Evolutionary conservation across 2,797 vertebrate species (phyloP).

Genomic region (Sebastes vulpes): DNA sequence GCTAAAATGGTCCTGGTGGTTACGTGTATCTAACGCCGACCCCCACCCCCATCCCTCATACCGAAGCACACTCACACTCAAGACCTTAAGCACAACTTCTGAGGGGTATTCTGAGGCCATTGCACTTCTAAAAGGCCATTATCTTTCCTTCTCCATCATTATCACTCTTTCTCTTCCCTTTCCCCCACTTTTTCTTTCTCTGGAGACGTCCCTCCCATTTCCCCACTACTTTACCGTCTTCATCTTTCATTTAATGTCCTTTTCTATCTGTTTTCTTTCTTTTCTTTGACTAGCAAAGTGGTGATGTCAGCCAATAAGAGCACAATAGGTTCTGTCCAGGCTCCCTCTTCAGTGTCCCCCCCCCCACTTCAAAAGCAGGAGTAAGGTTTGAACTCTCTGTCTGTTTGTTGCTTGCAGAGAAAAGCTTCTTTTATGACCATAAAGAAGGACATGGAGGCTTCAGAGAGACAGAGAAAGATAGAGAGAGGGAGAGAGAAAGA

Average conservation of each 20-base stretch:
- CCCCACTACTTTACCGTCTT: not conserved
- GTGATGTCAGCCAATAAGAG: conserved; percentile 18
- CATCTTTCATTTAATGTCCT: not conserved
- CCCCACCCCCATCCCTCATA: not conserved
- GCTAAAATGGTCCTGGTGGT: conserved; percentile 33
- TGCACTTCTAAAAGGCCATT: not conserved
- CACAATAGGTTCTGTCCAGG: not conserved
- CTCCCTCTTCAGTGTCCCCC: not conserved
- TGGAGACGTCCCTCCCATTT: not conserved
- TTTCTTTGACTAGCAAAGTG: not conserved
- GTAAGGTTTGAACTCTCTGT: conserved; percentile 33
- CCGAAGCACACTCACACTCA: not conserved
- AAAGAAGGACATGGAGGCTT: conserved; percentile 3
- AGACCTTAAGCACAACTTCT: not conserved
- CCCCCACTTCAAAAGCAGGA: conserved; percentile 43
- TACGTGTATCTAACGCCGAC: conserved; percentile 7
- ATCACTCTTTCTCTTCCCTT: not conserved
- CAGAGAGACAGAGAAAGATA: not conserved
- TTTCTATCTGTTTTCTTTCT: not conserved
- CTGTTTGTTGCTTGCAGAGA: conserved; percentile 24
- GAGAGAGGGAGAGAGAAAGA: not conserved
- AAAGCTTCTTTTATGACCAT: conserved; percentile 38
- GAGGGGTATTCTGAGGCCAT: not conserved
- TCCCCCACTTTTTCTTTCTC: not conserved
- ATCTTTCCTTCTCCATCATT: not conserved